Percentiles rank a stretch among this genome's conserved stretches.
These are phyloP conservation scores for Himalopsyche tibetana DNA, from an alignment of 2,888 invertebrate species.

Conservation along the genomic window DNA sequence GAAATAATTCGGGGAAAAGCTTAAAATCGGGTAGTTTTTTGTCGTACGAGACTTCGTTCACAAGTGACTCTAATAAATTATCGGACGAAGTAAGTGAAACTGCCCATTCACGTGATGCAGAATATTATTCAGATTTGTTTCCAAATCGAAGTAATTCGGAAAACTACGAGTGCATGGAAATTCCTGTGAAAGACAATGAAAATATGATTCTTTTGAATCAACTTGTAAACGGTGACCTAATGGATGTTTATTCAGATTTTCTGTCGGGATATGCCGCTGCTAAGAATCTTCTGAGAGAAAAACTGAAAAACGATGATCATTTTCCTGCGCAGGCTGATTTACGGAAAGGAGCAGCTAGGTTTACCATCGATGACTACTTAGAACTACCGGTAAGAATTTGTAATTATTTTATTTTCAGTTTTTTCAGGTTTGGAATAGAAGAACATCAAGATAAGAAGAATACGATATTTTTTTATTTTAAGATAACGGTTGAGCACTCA, in stretches of 20 bases:
- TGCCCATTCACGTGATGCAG: background rate
- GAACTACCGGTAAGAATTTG: constrained; percentile 82
- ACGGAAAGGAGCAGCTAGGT: constrained; percentile 80
- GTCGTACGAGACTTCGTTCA: constrained; percentile 72
- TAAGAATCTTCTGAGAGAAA: constrained; percentile 79
- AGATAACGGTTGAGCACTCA: background rate
- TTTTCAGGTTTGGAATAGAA: background rate
- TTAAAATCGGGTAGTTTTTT: constrained; percentile 72
- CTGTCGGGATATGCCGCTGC: constrained; percentile 79
- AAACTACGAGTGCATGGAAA: constrained; percentile 50
- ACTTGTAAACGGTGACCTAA: constrained; percentile 81
- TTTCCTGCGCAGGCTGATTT: constrained; percentile 82
- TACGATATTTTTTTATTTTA: background rate
- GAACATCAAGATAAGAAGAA: background rate
- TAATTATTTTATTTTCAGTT: background rate
- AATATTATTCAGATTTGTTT: constrained; percentile 50
- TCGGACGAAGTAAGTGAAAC: constrained; percentile 45
- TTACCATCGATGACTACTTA: constrained; percentile 80
- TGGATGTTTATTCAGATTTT: constrained; percentile 82
- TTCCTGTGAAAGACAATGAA: constrained; percentile 70
- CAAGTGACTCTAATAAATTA: constrained; percentile 68
- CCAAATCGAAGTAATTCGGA: constrained; percentile 39
- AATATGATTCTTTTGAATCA: constrained; percentile 76
- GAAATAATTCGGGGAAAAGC: constrained; percentile 75
- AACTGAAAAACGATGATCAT: constrained; percentile 80